Evolutionary conservation across 2,797 vertebrate genomes (phyloP).

Genomic region (Sus cebifrons): DNA sequence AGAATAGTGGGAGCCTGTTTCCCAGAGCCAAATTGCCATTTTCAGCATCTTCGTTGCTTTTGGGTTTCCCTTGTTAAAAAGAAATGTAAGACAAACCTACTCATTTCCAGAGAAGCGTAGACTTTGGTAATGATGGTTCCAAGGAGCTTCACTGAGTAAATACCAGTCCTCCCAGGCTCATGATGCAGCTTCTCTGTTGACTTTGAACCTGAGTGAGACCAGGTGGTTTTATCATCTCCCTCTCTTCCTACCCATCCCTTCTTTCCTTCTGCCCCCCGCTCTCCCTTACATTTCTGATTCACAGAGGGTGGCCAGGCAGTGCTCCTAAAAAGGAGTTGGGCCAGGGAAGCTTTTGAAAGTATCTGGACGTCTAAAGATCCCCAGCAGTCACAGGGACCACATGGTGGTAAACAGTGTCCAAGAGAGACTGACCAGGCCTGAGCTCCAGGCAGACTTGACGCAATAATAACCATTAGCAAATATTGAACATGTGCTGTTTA

Average conservation of each 20-base stretch:
- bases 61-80: constrained; percentile 44
- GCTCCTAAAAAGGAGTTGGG: neutral
- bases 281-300: neutral
- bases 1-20: neutral
- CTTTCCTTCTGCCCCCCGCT: neutral
- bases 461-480: neutral
- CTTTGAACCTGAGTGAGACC: constrained; percentile 17
- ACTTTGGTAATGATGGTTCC: neutral
- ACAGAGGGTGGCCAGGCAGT: neutral
- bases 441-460: neutral
- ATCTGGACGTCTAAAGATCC: neutral
- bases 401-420: neutral
- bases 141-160: neutral
- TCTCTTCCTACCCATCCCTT: too few relatives aligned
- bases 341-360: neutral
- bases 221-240: neutral
- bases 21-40: neutral
- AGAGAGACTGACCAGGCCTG: neutral
- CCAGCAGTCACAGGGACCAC: neutral
- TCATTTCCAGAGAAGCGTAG: constrained; percentile 12
- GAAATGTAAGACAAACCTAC: neutral
- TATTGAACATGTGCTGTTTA: neutral
- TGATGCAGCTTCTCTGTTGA: neutral
- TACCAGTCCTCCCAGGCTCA: neutral
- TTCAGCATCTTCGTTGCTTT: neutral